Evolutionary conservation across 2,888 invertebrate genomes (phyloP), one percentile per base, ranked within the genome.

Genomic region (Ligdia adustata): DNA sequence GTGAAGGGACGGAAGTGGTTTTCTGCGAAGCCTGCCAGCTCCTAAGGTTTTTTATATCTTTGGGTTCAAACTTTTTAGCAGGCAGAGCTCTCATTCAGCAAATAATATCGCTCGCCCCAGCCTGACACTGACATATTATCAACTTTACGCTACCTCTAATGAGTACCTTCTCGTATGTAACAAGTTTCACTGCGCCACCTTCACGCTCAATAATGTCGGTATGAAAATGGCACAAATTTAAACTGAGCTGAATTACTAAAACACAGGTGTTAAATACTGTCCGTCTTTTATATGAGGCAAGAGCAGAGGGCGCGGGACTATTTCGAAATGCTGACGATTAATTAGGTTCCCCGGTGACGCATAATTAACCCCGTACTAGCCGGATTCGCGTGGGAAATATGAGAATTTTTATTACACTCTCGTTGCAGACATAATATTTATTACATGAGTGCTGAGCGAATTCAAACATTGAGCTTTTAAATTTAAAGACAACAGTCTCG

Each of bases 231-330:
- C 49, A 60, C 54, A 68, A 68, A 69, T 72, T 75, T 67, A 68
- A 79, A 75, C 69, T 69, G 64, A 64, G 55, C 57, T 62, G 52
- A 65, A 73, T 71, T 67, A 69, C 54, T 64, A 64, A 62, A 67
- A 61, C 71, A 59, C 79, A 79, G 75, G 70, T 78, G 75, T 62
- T 59, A 63, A 70, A 72, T 72, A 75, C 66, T 66, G 59, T 51
- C 55, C 50, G 57, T 67, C 66, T 71, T 69, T 75, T 72, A 72
- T 69, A 69, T 64, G 50, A 60, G 58, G 50, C 53, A 57, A 57
- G 60, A 42, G 55, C 26, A 45, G 57, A 55, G 46, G 33, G 39
- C 41, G 27, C 39, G 32, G 12, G 52, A 42, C 47, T 48, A 52
- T 66, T 64, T 56, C 49, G 57, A 63, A 58, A 57, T 54, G 45